phyloP scores from a whole-genome alignment of 2,888 invertebrate genomes.

The Gari tellinella region DNA sequence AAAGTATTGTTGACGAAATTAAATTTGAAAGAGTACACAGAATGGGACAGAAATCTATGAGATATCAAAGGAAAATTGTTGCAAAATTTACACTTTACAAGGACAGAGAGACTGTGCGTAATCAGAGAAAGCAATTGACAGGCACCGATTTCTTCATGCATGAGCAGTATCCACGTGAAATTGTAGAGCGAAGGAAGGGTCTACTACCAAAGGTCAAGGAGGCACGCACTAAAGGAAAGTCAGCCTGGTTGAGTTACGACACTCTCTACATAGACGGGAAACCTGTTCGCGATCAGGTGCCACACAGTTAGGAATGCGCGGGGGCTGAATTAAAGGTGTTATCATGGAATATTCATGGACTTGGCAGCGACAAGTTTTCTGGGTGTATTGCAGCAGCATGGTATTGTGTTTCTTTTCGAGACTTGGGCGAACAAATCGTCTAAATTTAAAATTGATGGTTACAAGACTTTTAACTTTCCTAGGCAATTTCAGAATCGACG shows the following conservation, averaged over 20 bases:
- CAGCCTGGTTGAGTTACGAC: not conserved
- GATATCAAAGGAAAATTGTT: not conserved
- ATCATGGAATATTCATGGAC: no score
- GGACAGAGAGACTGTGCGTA: not conserved
- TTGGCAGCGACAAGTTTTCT: no score
- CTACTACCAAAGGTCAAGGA: not conserved
- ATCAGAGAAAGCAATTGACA: not conserved
- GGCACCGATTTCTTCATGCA: not conserved
- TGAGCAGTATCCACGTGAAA: not conserved
- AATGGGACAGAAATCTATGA: not conserved
- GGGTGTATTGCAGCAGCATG: not conserved
- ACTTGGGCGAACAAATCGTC: constrained; percentile 10
- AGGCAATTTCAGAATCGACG: constrained; percentile 18
- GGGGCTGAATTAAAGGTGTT: not conserved
- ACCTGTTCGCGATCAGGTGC: no score
- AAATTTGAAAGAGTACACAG: not conserved
- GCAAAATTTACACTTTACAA: constrained; percentile 2
- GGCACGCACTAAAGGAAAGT: not conserved
- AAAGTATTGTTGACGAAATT: no score
- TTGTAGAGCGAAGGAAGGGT: not conserved
- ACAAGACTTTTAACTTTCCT: constrained; percentile 5
- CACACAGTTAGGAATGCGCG: not conserved
- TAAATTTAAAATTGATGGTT: constrained; percentile 2
- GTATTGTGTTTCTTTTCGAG: constrained; percentile 24
- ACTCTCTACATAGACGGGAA: not conserved